phyloP scores from a whole-genome alignment of 1,140 invertebrate species.

The Ctenoplectra terminalis region DNA sequence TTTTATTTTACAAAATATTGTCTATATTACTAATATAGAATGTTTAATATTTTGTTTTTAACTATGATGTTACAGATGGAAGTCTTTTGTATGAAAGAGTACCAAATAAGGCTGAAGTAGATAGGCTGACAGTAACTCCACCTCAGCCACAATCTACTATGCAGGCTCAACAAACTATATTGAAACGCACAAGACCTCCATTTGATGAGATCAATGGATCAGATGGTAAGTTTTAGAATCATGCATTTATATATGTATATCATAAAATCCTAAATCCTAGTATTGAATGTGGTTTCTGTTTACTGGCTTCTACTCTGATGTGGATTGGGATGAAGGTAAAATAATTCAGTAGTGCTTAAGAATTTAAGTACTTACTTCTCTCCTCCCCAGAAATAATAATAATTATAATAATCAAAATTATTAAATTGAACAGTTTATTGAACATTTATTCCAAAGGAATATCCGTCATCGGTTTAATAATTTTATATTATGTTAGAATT shows the following conservation, averaged over 20 bases:
- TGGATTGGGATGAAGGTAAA: slow-evolving; percentile 86
- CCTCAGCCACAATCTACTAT: slow-evolving; percentile 84
- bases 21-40: background rate
- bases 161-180: slow-evolving; percentile 83
- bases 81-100: slow-evolving; percentile 93
- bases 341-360: slow-evolving; percentile 35
- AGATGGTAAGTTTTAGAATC: slow-evolving; percentile 87
- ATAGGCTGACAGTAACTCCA: slow-evolving; percentile 85
- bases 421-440: slow-evolving; percentile 15
- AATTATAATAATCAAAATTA: slow-evolving; percentile 28
- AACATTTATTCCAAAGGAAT: slow-evolving; percentile 22
- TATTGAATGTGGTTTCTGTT: slow-evolving; percentile 77
- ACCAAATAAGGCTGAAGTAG: slow-evolving; percentile 89
- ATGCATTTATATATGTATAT: slow-evolving; percentile 8
- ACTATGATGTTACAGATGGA: slow-evolving; percentile 85
- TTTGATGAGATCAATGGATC: slow-evolving; percentile 95
- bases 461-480: slow-evolving; percentile 24
- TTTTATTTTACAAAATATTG: background rate
- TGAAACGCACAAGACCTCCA: slow-evolving; percentile 87
- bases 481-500: background rate
- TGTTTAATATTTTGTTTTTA: background rate
- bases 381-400: no score
- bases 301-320: slow-evolving; percentile 85
- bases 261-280: slow-evolving; percentile 41
- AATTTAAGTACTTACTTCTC: no score